Evolutionary conservation across 1,140 invertebrate species (phyloP).

Genomic region (Procambarus virginalis): DNA sequence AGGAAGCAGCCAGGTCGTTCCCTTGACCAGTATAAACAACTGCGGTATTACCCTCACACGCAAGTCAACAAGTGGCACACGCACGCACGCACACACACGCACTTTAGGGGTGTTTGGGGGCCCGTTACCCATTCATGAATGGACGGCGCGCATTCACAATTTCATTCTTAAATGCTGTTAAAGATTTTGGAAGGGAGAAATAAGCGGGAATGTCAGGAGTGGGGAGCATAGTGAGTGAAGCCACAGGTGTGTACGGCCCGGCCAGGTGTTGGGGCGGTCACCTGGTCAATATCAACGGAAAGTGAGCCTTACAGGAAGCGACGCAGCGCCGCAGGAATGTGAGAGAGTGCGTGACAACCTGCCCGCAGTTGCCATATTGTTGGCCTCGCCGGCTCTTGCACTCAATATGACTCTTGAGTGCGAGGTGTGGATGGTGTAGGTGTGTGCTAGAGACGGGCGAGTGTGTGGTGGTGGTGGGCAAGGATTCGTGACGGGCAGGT

Average conservation of each 20-base stretch:
- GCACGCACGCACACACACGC: no score
- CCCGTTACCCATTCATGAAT: conserved; percentile 2
- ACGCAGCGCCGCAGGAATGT: conserved; percentile 41
- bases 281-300: background rate
- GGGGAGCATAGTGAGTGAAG: conserved; percentile 7
- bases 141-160: conserved; percentile 12
- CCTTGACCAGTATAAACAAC: no score
- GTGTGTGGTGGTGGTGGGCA: conserved; percentile 27
- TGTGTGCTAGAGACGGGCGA: background rate
- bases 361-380: background rate
- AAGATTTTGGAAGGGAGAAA: background rate
- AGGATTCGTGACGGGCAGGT: conserved; percentile 51
- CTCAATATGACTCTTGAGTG: background rate
- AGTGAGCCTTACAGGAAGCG: conserved; percentile 43
- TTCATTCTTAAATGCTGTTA: conserved; percentile 28
- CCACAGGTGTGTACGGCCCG: background rate
- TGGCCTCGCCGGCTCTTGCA: background rate
- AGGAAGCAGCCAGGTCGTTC: no score
- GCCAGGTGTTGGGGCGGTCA: conserved; percentile 25
- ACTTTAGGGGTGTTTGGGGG: no score
- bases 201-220: background rate
- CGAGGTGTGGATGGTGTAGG: background rate
- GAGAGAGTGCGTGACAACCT: conserved; percentile 32
- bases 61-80: no score
- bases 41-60: no score